Percentiles rank a stretch among this genome's conserved stretches.
These are phyloP conservation scores for Aspidapion aeneum DNA, from an alignment of 2,888 invertebrate genomes.

Conservation along the genomic window DNA sequence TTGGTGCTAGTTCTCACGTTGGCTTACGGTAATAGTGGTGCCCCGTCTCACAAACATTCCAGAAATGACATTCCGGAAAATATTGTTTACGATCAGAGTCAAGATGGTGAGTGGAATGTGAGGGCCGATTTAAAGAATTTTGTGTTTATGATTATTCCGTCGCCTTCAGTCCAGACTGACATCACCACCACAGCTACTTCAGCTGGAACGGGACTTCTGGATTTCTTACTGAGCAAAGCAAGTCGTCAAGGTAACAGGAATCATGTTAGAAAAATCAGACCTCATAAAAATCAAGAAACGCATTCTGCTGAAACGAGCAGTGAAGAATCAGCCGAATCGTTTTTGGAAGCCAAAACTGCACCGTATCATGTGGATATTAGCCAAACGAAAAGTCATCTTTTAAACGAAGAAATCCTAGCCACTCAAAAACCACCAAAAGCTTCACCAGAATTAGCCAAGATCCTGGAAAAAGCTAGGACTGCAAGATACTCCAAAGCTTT, in stretches of 20 bases:
- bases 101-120: slow-evolving; percentile 67
- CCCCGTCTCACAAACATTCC: not conserved
- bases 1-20: not conserved
- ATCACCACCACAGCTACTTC: slow-evolving; percentile 4
- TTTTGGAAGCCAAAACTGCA: slow-evolving; percentile 62
- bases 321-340: slow-evolving; percentile 48
- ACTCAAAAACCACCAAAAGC: slow-evolving; percentile 19
- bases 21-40: not conserved
- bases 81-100: slow-evolving; percentile 64
- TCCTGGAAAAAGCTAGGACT: slow-evolving; percentile 3
- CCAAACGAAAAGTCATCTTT: slow-evolving; percentile 24
- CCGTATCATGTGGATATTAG: slow-evolving; percentile 67
- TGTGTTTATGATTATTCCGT: slow-evolving; percentile 57
- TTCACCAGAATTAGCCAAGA: slow-evolving; percentile 19
- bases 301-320: slow-evolving; percentile 19
- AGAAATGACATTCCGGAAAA: slow-evolving; percentile 8
- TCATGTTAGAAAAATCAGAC: not conserved
- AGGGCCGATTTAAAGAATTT: slow-evolving; percentile 73
- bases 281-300: slow-evolving; percentile 10
- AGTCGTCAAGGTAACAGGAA: slow-evolving; percentile 21
- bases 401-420: slow-evolving; percentile 24
- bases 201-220: slow-evolving; percentile 32
- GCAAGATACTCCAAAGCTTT: slow-evolving; percentile 34
- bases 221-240: slow-evolving; percentile 33
- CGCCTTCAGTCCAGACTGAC: slow-evolving; percentile 19